A percentile compares a stretch with the other conserved stretches of the same genome.
Conservation (phyloP, 2,113 vertebrate genomes). For the Cathartes aura region DNA sequence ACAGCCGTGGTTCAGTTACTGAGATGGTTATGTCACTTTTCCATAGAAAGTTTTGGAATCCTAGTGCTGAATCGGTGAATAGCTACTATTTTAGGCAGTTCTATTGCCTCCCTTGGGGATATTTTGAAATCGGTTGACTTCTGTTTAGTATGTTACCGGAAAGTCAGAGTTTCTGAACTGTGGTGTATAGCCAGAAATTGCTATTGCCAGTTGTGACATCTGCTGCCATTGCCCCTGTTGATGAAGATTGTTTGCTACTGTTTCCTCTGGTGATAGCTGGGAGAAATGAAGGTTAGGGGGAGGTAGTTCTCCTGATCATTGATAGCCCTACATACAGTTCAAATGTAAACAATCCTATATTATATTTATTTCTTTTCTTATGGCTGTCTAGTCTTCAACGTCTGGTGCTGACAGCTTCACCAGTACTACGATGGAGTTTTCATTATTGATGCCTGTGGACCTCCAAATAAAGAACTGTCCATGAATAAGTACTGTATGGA, state of each 20-base stretch:
- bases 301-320: not conserved
- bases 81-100: not conserved
- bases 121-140: not conserved
- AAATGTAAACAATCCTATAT: not conserved
- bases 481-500: conserved; percentile 54
- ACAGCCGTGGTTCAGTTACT: not conserved
- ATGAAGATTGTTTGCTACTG: not conserved
- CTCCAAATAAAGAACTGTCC: conserved; percentile 7
- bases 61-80: not conserved
- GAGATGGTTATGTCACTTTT: not conserved
- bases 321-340: not conserved
- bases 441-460: conserved; percentile 36
- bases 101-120: not conserved
- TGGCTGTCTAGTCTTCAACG: not conserved
- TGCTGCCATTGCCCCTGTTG: not conserved
- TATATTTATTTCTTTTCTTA: not conserved
- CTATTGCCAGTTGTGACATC: not conserved
- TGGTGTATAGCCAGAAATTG: not conserved
- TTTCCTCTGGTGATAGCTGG: not conserved
- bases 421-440: not conserved
- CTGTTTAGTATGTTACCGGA: not conserved
- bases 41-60: not conserved
- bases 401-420: conserved; percentile 6
- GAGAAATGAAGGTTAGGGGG: not conserved
- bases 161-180: not conserved